Conservation (phyloP, 2,888 invertebrate species). For the Sycophila texana region DNA sequence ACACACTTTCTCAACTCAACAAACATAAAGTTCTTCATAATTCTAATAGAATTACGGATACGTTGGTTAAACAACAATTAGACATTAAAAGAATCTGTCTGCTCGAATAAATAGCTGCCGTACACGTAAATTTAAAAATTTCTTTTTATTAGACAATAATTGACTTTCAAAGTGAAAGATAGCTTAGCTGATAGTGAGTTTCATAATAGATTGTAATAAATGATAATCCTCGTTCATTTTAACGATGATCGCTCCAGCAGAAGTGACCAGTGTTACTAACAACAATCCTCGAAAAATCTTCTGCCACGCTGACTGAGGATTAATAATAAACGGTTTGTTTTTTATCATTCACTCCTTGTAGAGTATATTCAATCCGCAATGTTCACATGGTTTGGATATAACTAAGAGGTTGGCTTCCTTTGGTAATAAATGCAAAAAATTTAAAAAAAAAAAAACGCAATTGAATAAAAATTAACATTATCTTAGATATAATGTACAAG, state of each 20-base stretch:
- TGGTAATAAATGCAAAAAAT: neutral
- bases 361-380: too few relatives aligned
- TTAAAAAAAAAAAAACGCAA: neutral
- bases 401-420: slow-evolving; percentile 30
- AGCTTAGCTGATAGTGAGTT: slow-evolving; percentile 28
- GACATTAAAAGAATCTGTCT: neutral
- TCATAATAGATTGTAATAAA: slow-evolving; percentile 27
- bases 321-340: slow-evolving; percentile 50
- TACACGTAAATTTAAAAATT: slow-evolving; percentile 11
- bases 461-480: too few relatives aligned
- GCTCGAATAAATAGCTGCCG: neutral
- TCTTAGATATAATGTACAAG: too few relatives aligned
- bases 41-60: neutral
- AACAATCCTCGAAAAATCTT: slow-evolving; percentile 69
- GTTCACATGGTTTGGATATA: neutral
- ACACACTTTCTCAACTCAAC: slow-evolving; percentile 27
- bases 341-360: slow-evolving; percentile 41
- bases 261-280: slow-evolving; percentile 67
- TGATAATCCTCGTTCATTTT: slow-evolving; percentile 62
- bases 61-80: slow-evolving; percentile 29
- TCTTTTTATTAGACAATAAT: slow-evolving; percentile 36
- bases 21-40: slow-evolving; percentile 25
- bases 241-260: slow-evolving; percentile 67
- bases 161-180: slow-evolving; percentile 38
- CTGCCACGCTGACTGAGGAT: slow-evolving; percentile 70